Base-by-base conservation (phyloP, 2,797 vertebrate genomes). In the Enteromius mattozi region DNA sequence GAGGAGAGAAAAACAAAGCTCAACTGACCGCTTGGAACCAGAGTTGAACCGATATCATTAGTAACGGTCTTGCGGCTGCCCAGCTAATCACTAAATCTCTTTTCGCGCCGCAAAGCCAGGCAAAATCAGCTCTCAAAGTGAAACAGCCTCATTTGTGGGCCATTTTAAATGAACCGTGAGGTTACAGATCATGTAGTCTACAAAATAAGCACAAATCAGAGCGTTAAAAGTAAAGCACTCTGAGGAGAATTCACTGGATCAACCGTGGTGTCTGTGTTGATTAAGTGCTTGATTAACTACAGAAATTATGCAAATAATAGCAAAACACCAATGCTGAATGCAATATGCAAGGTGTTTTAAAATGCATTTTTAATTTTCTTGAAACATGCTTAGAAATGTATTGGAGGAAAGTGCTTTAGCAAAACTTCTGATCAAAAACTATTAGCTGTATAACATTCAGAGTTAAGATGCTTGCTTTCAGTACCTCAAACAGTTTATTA, bases 21-120 rank as follows among this genome's bases (percentile, higher is more conserved):
- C 30, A 16, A 68, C 80, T 87, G 51, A 78, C 77, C 61, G 45
- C 24, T 80, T 80, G 51, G 69, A 86, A 63, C 63, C 19, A 9
- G 35, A 40, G 85, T 81, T 81, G 56, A 81, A 82, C 70, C 87
- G 80, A 92, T 78, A 56, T 88, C 86, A 86, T 89, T 88, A 78
- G 82, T 78, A 85, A 89, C 81, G 54, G 47, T 63, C n/a, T 14
- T 17, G 70, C 35, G 19, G 80, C 40, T 54, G 71, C 49, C 45
- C 37, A 5, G 40, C 24, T 82, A 82, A 69, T 82, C 69, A 71
- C 77, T 33, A 45, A 80, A 56, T 76, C 69, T 72, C 80, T 77
- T 61, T 82, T 30, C 14, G 4, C 16, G 0, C 40, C 0, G 14
- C 30, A 37, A 51, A 68, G 63, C n/a, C 5, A 3, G 7, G 35